A percentile compares a stretch with the other conserved stretches of the same genome.
These are phyloP conservation scores for Galagoides demidoff DNA, from an alignment of 2,797 vertebrate species.

Conservation along the genomic window DNA sequence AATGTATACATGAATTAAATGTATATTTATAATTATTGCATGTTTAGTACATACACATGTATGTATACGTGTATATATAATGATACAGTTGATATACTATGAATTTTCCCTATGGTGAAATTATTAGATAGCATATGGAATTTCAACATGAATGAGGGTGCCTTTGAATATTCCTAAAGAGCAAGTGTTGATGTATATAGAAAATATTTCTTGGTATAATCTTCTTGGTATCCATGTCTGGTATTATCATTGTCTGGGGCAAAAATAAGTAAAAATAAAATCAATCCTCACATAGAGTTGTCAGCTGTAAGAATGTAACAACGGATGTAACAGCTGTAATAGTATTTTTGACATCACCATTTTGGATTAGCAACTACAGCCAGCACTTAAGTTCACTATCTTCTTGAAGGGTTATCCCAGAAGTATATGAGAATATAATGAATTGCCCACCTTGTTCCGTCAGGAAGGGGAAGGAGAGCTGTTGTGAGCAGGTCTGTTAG, in stretches of 20 bases:
- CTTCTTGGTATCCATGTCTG: background rate
- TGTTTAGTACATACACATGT: background rate
- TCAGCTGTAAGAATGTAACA: background rate
- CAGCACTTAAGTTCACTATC: background rate
- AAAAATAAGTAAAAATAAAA: background rate
- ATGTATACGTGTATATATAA: background rate
- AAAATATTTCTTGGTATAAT: background rate
- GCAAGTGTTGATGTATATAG: background rate
- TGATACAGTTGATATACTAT: background rate
- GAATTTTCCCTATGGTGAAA: background rate
- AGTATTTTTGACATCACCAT: background rate
- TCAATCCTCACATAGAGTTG: background rate
- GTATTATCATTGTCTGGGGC: background rate
- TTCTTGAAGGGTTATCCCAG: background rate
- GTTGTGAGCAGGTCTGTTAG: conserved; percentile 24
- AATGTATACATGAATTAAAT: background rate
- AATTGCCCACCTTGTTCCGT: background rate
- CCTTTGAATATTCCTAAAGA: background rate
- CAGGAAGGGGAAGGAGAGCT: background rate
- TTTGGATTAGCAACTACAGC: background rate
- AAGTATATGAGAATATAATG: conserved; percentile 23
- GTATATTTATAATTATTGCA: background rate
- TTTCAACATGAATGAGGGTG: background rate
- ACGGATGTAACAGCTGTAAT: background rate
- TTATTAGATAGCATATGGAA: background rate